Percentiles rank a stretch among this genome's conserved stretches.
Evolutionary conservation across 2,888 invertebrate genomes (phyloP).

Genomic region (Eupithecia exiguata): DNA sequence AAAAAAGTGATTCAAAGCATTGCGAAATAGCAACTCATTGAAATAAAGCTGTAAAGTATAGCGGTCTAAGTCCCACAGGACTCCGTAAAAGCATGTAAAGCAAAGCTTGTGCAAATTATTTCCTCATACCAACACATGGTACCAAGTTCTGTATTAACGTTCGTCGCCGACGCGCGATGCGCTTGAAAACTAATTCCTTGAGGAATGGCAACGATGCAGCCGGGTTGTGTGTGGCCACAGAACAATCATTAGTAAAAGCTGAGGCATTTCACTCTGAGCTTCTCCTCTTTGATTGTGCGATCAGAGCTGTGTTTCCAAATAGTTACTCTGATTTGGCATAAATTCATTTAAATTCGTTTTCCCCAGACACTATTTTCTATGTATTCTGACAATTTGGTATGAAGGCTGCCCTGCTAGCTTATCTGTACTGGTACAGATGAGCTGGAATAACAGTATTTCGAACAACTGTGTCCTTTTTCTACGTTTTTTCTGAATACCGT

Average conservation of each 20-base stretch:
- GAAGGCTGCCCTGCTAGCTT: too few species aligned
- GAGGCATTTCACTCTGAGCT: neutral
- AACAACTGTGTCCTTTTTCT: neutral
- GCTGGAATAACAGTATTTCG: neutral
- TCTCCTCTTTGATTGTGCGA: neutral
- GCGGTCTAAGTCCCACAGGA: neutral
- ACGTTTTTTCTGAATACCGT: neutral
- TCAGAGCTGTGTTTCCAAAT: too few species aligned
- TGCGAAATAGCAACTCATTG: neutral
- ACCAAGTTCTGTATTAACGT: conserved; percentile 18
- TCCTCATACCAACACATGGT: neutral
- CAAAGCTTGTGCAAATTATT: conserved; percentile 17
- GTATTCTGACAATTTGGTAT: neutral
- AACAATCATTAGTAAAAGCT: neutral
- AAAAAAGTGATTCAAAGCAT: neutral
- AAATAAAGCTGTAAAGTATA: neutral
- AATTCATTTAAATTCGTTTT: neutral
- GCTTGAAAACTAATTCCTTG: conserved; percentile 52
- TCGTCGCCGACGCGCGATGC: conserved; percentile 27
- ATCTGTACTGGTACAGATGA: neutral
- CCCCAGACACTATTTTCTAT: neutral
- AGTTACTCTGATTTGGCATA: too few species aligned
- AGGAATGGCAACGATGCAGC: conserved; percentile 50
- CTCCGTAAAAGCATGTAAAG: neutral
- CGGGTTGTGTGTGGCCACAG: conserved; percentile 12